Evolutionary conservation across 2,797 vertebrate genomes (phyloP), one percentile per base, ranked within the genome.

Genomic region (Morus bassanus): DNA sequence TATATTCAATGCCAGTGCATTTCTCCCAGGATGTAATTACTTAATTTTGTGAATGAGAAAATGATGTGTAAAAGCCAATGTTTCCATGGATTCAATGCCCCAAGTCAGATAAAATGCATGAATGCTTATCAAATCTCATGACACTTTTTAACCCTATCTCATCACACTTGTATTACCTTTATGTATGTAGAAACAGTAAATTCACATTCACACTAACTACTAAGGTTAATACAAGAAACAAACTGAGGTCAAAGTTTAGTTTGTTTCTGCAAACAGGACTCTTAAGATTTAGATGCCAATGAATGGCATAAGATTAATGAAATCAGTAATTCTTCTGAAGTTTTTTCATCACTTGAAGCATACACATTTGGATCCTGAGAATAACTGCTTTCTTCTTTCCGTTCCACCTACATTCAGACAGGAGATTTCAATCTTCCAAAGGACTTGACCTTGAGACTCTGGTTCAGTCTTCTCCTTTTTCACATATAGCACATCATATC

Each of bases 21-120:
- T 95, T 93, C 92, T 88, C 96, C 86, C 72, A 93, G 86, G 85
- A 92, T 91, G 72, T 95, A 97, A 97, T 97, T 96, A 97, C 93
- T 97, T 98, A 91, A 95, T 98, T 97, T 96, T 97, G 96, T 97
- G 96, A 98, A 97, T 97, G 96, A 97, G 94, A 97, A 98, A 97
- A 96, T 95, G 78, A 97, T 88, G 90, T 91, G 50, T 88, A 95
- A 97, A 97, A 94, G 87, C 77, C 94, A 97, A 91, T 45, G 77
- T 94, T 93, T 95, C 93, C 89, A 89, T 75, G 51, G 88, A 93
- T 95, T 95, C 95, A 94, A 69, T 91, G 81, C 74, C 79, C 85
- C 69, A 72, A 92, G 48, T 81, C 76, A 89, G 89, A 93, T 96
- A 96, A 92, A 96, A 95, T 88, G 85, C 63, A 50, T 56, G 68